Percentiles rank a stretch among this genome's conserved stretches.
Evolutionary conservation across 2,888 invertebrate genomes (phyloP).

Genomic region (Lasioglossum figueresi): DNA sequence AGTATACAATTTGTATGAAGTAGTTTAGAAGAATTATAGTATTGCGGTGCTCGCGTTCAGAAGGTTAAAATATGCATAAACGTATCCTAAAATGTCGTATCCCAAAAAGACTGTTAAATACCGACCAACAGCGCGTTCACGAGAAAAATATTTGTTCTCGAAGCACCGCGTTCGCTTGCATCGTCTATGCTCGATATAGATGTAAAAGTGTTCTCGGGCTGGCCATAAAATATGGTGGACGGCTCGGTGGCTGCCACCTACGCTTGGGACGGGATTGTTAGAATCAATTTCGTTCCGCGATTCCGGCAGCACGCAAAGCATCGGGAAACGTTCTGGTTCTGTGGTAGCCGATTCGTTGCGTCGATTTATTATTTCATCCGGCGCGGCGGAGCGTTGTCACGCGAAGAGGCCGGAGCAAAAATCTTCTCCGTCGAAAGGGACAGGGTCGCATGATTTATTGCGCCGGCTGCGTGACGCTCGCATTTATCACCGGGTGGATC

Average conservation of each 20-base stretch:
- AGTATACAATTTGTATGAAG: neutral
- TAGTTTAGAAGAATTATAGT: neutral
- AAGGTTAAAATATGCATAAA: neutral
- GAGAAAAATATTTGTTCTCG: neutral
- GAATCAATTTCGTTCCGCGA: conserved; percentile 28
- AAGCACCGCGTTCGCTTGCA: neutral
- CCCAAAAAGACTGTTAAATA: neutral
- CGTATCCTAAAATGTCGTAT: neutral
- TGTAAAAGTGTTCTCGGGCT: neutral
- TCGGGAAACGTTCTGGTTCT: conserved; percentile 27
- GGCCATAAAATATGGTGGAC: neutral
- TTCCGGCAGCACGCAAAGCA: neutral
- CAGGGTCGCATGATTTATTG: conserved; percentile 61
- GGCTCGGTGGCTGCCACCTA: neutral
- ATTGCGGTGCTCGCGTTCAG: neutral
- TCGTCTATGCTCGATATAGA: conserved; percentile 8
- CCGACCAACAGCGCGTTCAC: neutral
- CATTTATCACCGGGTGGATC: conserved; percentile 66
- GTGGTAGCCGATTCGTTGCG: conserved; percentile 36
- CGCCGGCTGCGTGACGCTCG: conserved; percentile 49
- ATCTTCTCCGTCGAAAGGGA: conserved; percentile 62
- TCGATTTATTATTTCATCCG: conserved; percentile 58
- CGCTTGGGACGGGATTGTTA: neutral
- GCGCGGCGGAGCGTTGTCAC: conserved; percentile 57
- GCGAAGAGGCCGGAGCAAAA: conserved; percentile 45